Evolutionary conservation across 2,888 invertebrate species (phyloP), one percentile per base, ranked within the genome.

Genomic region (Drosophila sordidula): DNA sequence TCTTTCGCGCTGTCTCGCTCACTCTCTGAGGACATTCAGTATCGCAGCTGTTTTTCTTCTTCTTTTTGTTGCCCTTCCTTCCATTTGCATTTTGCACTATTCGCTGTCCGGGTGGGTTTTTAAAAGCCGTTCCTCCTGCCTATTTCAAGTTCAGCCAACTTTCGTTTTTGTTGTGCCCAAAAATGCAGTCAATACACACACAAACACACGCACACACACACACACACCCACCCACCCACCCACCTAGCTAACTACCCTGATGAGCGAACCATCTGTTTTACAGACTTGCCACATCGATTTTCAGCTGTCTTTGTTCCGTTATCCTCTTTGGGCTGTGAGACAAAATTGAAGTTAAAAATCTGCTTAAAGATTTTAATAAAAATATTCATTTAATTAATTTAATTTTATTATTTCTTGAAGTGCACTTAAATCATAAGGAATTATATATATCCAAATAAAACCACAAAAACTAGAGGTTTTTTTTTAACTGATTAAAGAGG

Each of bases 131-230:
- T 18, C 2, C 54, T 55, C 39, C 51, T 61, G 56, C 36, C 54
- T 32, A 51, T 74, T 81, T 71, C 87, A 88, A 86, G 86, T 86
- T 86, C 86, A 88, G 75, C 80, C 81, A 86, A 86, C 86, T 86
- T 86, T 86, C 87, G 68, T 80, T 86, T 85, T 86, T 85, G 79
- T 83, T 83, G 65, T 80, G 76, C 67, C 80, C 78, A 55, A 85
- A 80, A 75, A 56, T 82, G 80, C 82, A 77, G 9, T 38, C 56
- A 29, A 42, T 32, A 63, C 70, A 70, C 56, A 42, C 32, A 47
- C 25, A 34, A 29, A 46, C 14, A 52, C 18, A 29, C 22, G 32
- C n/a, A 12, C 46, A 62, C 18, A 34, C 26, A 18, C 12, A 9
- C 44, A 29, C 32, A 1, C n/a, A 38, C 52, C 6, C 50, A 69